Base-by-base conservation (phyloP, 2,113 vertebrate genomes). In the Odontesthes bonariensis region DNA sequence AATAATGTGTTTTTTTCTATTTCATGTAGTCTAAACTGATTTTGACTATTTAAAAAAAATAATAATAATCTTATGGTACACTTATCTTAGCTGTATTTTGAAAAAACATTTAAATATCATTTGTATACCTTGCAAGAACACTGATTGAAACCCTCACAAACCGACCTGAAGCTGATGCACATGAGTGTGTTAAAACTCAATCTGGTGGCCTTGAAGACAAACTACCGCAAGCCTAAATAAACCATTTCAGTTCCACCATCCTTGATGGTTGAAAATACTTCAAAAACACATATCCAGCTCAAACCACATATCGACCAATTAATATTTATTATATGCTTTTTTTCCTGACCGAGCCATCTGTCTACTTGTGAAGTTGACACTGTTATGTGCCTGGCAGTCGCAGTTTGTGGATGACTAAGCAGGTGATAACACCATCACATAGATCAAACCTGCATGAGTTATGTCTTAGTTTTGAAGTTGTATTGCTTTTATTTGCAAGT, bases 311-410 rank as follows among this genome's bases (percentile, higher is more conserved):
- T 52, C 19, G 14, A 32, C 35, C 22, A 77, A 72, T 81, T 71
- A 81, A 70, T 64, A 77, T 79, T 65, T 52, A 66, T 80, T 31
- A 83, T 52, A 38, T 60, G 55, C 70, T 64, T 74, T 83, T 47
- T 62, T 78, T 27, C 52, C 52, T 64, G 54, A 57, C 27, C 52
- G 42, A 46, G 73, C 76, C 87, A 88, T 86, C 85, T 88, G 89
- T 74, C 80, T 83, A 11, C 77, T 66, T 75, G 61, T 31, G 51
- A 62, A 81, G 54, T 52, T 73, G 63, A 85, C 74, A 79, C 79
- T 69, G 46, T 40, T 22, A 69, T 70, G 51, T 55, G 70, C n/a
- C 67, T 67, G 52, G 70, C 61, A 69, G 49, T 54, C 49, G 35
- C 56, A 54, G 69, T 75, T 80, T 78, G 57, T 59, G 68, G 64